A percentile compares a stretch with the other conserved stretches of the same genome.
Evolutionary conservation across 2,797 vertebrate genomes (phyloP).

Genomic region (Pseudomugil tenellus): DNA sequence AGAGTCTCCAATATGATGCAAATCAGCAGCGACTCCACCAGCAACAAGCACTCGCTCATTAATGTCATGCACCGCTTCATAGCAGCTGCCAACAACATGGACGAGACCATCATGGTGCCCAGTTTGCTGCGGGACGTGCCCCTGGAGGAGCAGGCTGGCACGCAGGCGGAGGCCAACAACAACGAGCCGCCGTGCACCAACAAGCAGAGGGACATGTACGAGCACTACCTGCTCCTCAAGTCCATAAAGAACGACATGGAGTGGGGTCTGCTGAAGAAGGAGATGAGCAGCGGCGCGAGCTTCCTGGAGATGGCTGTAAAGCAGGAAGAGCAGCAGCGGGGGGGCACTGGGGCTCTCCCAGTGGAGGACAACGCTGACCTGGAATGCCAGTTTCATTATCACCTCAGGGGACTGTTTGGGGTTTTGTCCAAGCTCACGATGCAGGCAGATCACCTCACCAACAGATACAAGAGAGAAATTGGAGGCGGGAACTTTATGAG

Average conservation of each 20-base stretch:
- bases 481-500: constrained; percentile 82
- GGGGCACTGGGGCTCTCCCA: constrained; percentile 35
- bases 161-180: constrained; percentile 56
- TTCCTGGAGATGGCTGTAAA: constrained; percentile 84
- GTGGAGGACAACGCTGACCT: constrained; percentile 72
- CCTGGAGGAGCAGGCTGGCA: constrained; percentile 75
- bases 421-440: constrained; percentile 85
- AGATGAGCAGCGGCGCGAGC: constrained; percentile 78
- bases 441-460: constrained; percentile 85
- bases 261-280: constrained; percentile 83
- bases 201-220: constrained; percentile 87
- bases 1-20: constrained; percentile 82
- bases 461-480: constrained; percentile 85
- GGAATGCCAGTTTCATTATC: constrained; percentile 84
- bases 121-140: constrained; percentile 84
- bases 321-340: constrained; percentile 75
- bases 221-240: constrained; percentile 86
- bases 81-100: constrained; percentile 87
- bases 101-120: constrained; percentile 88
- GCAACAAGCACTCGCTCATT: constrained; percentile 85
- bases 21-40: constrained; percentile 73
- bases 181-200: constrained; percentile 57
- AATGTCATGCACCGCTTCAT: constrained; percentile 88
- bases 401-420: constrained; percentile 84
- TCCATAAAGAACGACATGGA: constrained; percentile 88